Evolutionary conservation across 2,113 vertebrate genomes (phyloP).

Genomic region (Brachirus orientalis): DNA sequence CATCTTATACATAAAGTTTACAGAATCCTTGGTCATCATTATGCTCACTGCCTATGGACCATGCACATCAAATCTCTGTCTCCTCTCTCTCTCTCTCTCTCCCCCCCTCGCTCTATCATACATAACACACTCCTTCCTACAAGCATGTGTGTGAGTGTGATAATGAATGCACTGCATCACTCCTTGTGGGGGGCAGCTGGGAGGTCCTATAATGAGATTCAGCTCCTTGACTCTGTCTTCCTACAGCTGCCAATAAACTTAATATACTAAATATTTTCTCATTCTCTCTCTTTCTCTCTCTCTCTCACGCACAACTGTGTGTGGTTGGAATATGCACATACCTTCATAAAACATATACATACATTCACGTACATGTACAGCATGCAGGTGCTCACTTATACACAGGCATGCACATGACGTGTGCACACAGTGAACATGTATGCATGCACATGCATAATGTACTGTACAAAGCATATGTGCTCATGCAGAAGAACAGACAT

Average conservation of each 20-base stretch:
- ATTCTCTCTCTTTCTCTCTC: neutral
- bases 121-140: slow-evolving; percentile 30
- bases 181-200: slow-evolving; percentile 77
- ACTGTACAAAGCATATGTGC: neutral
- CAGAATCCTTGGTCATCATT: slow-evolving; percentile 28
- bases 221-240: slow-evolving; percentile 72
- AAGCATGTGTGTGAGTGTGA: slow-evolving; percentile 56
- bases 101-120: neutral
- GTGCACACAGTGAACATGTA: slow-evolving; percentile 1
- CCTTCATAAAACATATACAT: slow-evolving; percentile 12
- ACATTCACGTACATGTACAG: neutral
- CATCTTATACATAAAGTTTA: slow-evolving; percentile 69
- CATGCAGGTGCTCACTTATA: neutral
- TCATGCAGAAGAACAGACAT: slow-evolving; percentile 16
- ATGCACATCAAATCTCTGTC: slow-evolving; percentile 26
- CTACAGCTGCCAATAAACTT: slow-evolving; percentile 85
- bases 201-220: slow-evolving; percentile 85
- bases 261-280: slow-evolving; percentile 67
- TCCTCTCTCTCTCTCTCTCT: neutral
- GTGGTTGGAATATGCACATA: no score
- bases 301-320: slow-evolving; percentile 12
- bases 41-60: slow-evolving; percentile 15
- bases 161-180: slow-evolving; percentile 87
- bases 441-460: neutral
- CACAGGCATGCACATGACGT: neutral